Percentiles rank a stretch among this genome's conserved stretches.
Conservation (phyloP, 2,888 invertebrate genomes). For the Sesia apiformis region DNA sequence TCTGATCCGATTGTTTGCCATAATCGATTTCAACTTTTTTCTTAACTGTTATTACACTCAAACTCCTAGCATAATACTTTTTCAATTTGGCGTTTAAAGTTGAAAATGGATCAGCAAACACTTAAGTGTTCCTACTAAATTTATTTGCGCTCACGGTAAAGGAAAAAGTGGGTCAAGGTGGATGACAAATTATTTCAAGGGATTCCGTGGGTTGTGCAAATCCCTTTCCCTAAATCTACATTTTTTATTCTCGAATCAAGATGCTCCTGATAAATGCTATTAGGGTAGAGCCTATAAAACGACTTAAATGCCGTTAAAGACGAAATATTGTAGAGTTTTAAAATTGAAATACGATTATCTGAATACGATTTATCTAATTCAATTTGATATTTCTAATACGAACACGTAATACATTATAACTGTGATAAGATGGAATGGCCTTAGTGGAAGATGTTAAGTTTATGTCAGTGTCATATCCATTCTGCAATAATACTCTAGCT, state of each 20-base stretch:
- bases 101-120: not conserved
- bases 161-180: conserved; percentile 39
- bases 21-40: too few relatives aligned
- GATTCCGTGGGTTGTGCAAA: conserved; percentile 35
- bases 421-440: too few relatives aligned
- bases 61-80: conserved; percentile 15
- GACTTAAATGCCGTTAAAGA: too few relatives aligned
- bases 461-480: too few relatives aligned
- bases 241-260: not conserved
- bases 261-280: not conserved
- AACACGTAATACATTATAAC: too few relatives aligned
- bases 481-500: too few relatives aligned
- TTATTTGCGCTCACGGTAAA: not conserved
- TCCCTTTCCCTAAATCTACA: conserved; percentile 30
- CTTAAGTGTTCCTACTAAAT: not conserved
- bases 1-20: too few relatives aligned
- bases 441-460: too few relatives aligned
- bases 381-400: too few relatives aligned
- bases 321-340: too few relatives aligned
- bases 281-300: not conserved
- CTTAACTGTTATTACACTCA: not conserved
- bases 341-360: too few relatives aligned
- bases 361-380: too few relatives aligned
- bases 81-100: conserved; percentile 10
- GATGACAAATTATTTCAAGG: conserved; percentile 43